Conservation (phyloP, 2,888 invertebrate species). For the Heliconius sara region DNA sequence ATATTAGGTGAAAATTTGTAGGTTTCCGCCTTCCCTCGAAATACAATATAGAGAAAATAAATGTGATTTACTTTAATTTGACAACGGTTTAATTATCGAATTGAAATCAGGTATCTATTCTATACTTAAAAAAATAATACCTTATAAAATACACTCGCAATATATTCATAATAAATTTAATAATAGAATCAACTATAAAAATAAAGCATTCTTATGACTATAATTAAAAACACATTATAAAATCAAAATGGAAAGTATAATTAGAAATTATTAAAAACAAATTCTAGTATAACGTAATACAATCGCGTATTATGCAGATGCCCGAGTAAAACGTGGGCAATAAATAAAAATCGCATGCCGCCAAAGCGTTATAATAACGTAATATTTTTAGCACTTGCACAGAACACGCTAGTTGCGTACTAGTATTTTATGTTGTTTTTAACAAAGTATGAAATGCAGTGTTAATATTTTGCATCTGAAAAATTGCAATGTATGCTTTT, state of each 20-base stretch:
- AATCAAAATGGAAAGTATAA: slow-evolving; percentile 16
- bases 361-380: slow-evolving; percentile 38
- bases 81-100: too few relatives aligned
- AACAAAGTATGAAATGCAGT: slow-evolving; percentile 26
- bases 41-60: background rate
- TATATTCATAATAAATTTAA: background rate
- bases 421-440: slow-evolving; percentile 34
- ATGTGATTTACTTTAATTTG: too few relatives aligned
- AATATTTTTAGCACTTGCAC: slow-evolving; percentile 44
- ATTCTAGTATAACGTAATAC: slow-evolving; percentile 29
- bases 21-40: background rate
- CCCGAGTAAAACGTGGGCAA: slow-evolving; percentile 38
- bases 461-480: slow-evolving; percentile 24
- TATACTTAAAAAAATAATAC: too few relatives aligned
- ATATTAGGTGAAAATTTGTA: background rate
- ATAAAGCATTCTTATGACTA: background rate
- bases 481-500: slow-evolving; percentile 7
- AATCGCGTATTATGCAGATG: slow-evolving; percentile 45
- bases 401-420: slow-evolving; percentile 34
- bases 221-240: background rate
- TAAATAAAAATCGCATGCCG: slow-evolving; percentile 46
- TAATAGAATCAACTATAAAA: background rate
- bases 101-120: too few relatives aligned
- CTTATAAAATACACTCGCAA: background rate
- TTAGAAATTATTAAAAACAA: slow-evolving; percentile 27